A percentile compares a stretch with the other conserved stretches of the same genome.
Evolutionary conservation across 1,140 invertebrate species (phyloP).

Genomic region (Vanessa tameamea): DNA sequence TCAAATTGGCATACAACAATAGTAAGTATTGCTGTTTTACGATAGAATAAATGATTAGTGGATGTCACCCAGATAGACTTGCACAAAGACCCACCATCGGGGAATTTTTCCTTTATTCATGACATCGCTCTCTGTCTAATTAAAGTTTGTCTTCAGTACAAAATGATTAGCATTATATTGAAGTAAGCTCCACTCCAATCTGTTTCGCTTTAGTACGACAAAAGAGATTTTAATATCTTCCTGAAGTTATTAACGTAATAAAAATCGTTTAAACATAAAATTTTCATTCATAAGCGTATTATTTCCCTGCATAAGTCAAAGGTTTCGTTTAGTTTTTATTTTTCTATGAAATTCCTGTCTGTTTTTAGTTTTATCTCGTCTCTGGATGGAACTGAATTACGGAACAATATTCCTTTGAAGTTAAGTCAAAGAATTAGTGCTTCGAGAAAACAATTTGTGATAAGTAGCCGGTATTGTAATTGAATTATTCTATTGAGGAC

Average conservation of each 20-base stretch:
- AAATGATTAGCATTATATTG: too few species aligned
- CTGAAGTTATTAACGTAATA: conserved; percentile 4
- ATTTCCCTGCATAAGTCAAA: neutral
- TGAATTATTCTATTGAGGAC: neutral
- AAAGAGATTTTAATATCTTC: neutral
- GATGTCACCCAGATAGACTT: too few species aligned
- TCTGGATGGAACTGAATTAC: neutral
- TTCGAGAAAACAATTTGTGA: neutral
- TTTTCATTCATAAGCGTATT: neutral
- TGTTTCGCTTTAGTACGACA: neutral
- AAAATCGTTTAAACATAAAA: neutral
- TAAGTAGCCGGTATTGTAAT: neutral
- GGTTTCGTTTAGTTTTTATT: neutral
- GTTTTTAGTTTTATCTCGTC: neutral
- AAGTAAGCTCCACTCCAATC: too few species aligned
- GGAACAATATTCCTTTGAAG: conserved; percentile 8
- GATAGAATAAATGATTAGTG: too few species aligned
- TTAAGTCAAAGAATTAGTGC: neutral
- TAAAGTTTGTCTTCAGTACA: too few species aligned
- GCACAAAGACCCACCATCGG: too few species aligned
- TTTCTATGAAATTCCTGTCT: conserved; percentile 1
- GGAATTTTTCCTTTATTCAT: too few species aligned
- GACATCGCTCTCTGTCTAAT: too few species aligned
- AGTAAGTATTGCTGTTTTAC: too few species aligned
- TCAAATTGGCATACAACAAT: too few species aligned